Conservation (phyloP, 1,140 invertebrate genomes). For the Mactra quadrangularis region DNA sequence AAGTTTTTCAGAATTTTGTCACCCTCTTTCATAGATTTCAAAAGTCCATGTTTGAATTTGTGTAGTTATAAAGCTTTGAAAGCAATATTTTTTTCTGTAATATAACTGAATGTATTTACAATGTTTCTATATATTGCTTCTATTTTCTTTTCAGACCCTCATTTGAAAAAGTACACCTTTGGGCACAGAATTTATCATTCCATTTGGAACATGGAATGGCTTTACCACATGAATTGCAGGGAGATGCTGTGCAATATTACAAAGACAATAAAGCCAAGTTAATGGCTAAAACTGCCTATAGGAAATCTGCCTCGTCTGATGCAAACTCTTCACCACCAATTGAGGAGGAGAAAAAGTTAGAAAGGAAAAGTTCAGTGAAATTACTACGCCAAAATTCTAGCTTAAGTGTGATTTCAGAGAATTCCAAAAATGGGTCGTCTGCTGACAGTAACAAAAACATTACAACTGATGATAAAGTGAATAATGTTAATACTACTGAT, state of each 20-base stretch:
- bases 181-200: slow-evolving; percentile 74
- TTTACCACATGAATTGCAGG: slow-evolving; percentile 73
- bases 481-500: too few species aligned
- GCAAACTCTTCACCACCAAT: neutral
- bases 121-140: too few species aligned
- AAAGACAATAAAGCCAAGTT: slow-evolving; percentile 55
- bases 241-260: slow-evolving; percentile 75
- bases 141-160: slow-evolving; percentile 73
- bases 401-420: slow-evolving; percentile 4
- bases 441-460: too few species aligned
- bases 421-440: neutral
- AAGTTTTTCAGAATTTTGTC: too few species aligned
- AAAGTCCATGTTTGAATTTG: too few species aligned
- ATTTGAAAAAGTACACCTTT: slow-evolving; percentile 75
- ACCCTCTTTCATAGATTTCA: too few species aligned
- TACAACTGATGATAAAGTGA: too few species aligned
- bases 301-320: slow-evolving; percentile 18
- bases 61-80: too few species aligned
- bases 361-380: slow-evolving; percentile 42
- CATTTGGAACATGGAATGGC: slow-evolving; percentile 75
- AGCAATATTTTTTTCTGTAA: too few species aligned
- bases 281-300: slow-evolving; percentile 39
- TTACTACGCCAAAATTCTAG: slow-evolving; percentile 4
- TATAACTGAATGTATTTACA: too few species aligned
- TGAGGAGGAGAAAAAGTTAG: slow-evolving; percentile 21